Evolutionary conservation across 2,113 vertebrate genomes (phyloP).

Genomic region (Rhegmatorhina hoffmannsi): DNA sequence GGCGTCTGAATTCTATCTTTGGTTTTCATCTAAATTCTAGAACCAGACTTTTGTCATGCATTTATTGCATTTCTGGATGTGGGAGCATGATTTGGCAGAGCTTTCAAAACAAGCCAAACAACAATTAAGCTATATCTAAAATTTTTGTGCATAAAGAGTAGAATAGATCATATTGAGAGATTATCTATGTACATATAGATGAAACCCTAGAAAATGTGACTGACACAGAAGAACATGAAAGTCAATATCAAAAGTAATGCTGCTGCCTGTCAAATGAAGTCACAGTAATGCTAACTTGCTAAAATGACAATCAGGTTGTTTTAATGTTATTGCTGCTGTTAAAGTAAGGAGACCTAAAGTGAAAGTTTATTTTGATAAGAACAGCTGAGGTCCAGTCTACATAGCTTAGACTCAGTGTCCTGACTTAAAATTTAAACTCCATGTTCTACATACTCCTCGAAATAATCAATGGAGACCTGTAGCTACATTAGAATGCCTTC

Average conservation of each 20-base stretch:
- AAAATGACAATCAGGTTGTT: neutral
- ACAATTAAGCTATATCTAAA: neutral
- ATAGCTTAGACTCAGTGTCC: neutral
- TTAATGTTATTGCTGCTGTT: neutral
- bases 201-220: neutral
- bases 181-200: neutral
- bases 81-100: neutral
- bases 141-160: neutral
- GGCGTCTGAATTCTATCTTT: neutral
- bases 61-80: neutral
- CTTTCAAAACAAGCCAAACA: neutral
- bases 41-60: neutral
- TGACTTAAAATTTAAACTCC: neutral
- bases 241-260: neutral
- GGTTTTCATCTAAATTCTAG: slow-evolving; percentile 11
- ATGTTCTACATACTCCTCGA: neutral
- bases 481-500: neutral
- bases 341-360: neutral
- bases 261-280: neutral
- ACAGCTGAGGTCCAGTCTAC: neutral
- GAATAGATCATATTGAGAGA: neutral
- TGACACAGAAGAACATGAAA: neutral
- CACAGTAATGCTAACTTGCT: neutral
- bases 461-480: neutral
- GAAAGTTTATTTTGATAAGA: neutral